Base-by-base conservation (phyloP, 2,797 vertebrate genomes). In the Oreonectes daqikongensis region DNA sequence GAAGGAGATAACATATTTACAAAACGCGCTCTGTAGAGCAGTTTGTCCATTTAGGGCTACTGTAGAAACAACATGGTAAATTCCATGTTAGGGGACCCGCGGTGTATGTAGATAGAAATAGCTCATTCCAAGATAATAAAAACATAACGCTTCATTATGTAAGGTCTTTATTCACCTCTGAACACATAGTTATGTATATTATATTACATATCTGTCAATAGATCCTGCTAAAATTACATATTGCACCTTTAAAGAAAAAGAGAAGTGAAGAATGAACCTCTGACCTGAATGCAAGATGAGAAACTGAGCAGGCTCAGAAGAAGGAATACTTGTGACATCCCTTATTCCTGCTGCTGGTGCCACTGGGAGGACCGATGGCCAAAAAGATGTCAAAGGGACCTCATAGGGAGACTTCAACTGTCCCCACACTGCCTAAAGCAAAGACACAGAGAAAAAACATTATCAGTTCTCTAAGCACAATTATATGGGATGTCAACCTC, bases 271-370 rank as follows among this genome's bases (percentile, higher is more conserved):
- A 46, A 48, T 22, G 60, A 26, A 28, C 4, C 1, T 80, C 90
- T 86, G 78, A 94, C 93, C 92, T 94, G 93, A 82, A 90, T 84
- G 88, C 86, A 90, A 89, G 90, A 85, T 83, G 86, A 92, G 84
- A 92, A 78, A 69, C 87, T 84, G 79, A 94, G 85, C 71, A 90
- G 85, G 77, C 89, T 88, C 86, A 90, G 84, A 86, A 94, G 89
- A 69, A 95, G 85, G 79, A 77, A 84, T 42, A 87, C 82, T 83
- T 79, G 93, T 91, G 91, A 95, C 96, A 97, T 97, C 88, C 91
- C 94, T 94, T 88, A 70, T 77, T 89, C 64, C 86, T 90, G 88
- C 80, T 78, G 89, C 72, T 82, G 85, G 80, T 82, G 85, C 84
- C 86, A 83, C 53, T 76, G 82, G 63, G 66, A 76, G 86, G 85